Evolutionary conservation across 2,888 invertebrate species (phyloP), one percentile per base, ranked within the genome.

Genomic region (Mesochorus sp.): DNA sequence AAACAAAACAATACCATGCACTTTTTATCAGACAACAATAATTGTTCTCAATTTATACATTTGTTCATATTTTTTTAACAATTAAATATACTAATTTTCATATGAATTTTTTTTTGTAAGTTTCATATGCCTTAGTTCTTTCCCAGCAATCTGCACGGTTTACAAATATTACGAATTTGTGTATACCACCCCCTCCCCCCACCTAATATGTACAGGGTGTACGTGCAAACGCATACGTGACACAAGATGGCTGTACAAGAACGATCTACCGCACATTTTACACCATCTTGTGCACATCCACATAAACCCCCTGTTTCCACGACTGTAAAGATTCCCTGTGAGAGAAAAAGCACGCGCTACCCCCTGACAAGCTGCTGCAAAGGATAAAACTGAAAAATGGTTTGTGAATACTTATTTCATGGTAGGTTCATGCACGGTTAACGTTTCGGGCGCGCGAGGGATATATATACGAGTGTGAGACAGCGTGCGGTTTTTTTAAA

Each of bases 321-420:
- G 42, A 19, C 39, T 26, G 34, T 47, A 19, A 61, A 47, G 59
- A 59, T 70, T 59, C 47, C 57, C 59, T 37, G 47, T 10, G 12
- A 49, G 37, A 47, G 26, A 70, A 47, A 67, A 24, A 55, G 12
- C 8, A 39, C 10, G 12, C n/a, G n/a, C 14, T 34, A 57, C 57
- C 47, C 47, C 26, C 47, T 42, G 47, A 26, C 49, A 57, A 70
- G 67, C 37, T 57, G 49, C 24, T 55, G 67, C 67, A 57, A 71
- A 61, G 61, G 67, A 80, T 80, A 77, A 77, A 80, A 78, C 75
- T 78, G 75, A 80, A 78, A n/a, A 78, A 80, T 80, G 77, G 71
- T 64, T 71, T 61, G 79, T 76, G 76, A 76, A 79, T 73, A 76
- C 72, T 67, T 76, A 79, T 79, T 75, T 55, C 76, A 67, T 72